Evolutionary conservation across 1,140 invertebrate species (phyloP), one percentile per base, ranked within the genome.

Genomic region (Heterodera schachtii): DNA sequence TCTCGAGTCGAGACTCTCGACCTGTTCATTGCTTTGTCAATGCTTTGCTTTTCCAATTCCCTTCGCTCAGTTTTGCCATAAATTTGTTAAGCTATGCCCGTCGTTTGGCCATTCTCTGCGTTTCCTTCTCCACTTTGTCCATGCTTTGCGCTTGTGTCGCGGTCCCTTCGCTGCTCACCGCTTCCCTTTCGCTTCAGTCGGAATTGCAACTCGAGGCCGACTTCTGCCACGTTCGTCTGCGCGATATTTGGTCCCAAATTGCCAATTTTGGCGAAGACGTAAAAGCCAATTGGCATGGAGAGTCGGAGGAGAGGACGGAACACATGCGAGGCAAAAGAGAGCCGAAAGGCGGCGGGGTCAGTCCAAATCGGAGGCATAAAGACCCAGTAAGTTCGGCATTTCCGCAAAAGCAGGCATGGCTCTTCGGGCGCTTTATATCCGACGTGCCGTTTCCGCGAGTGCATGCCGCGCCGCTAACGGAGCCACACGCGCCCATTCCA

Each of bases 201-300:
- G 85, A 85, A n/a, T 41, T 85, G 31, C 57, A 52, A 13, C 31
- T 73, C 6, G 85, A 85, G 67, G 52, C 84, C 16, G 84, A 85
- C 70, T 86, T 85, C 47, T 85, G 84, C 64, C 69, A 69, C 46
- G 47, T 85, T 13, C 85, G 85, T 16, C 76, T 85, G 67, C 86
- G 83, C 49, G 86, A 85, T 60, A 44, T 85, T 66, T 86, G 74
- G 74, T 57, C 16, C n/a, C 70, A 85, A 73, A 79, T 85, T 73
- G 86, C 83, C 69, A 57, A n/a, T 1, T 71, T 83, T 74, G 82
- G 83, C 21, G 64, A 73, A 44, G 70, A 75, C 19, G 82, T 57
- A 11, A 57, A n/a, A n/a, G 31, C 31, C 0, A 31, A 31, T 31
- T 31, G 31, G 31, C 31, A 31, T 1, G 46, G 69, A 21, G 57